Conservation (phyloP, 2,888 invertebrate species). For the Mystacides longicornis region DNA sequence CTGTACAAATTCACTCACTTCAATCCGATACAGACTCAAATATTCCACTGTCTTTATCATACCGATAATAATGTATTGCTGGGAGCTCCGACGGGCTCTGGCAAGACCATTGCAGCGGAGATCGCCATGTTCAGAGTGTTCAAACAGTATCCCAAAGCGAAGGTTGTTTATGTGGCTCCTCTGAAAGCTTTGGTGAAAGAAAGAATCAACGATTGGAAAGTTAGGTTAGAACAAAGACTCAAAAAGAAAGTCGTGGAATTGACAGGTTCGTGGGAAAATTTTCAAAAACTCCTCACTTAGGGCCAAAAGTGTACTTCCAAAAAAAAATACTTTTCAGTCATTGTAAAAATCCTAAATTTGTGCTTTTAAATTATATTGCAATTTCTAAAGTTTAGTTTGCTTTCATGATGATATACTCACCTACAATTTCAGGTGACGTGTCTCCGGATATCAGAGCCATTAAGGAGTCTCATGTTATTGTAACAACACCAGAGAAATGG, state of each 20-base stretch:
- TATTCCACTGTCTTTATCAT: conserved; percentile 93
- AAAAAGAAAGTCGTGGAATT: conserved; percentile 87
- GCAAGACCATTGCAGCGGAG: conserved; percentile 98
- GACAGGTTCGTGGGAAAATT: conserved; percentile 80
- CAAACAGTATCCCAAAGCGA: conserved; percentile 67
- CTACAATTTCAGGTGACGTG: conserved; percentile 53
- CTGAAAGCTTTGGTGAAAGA: conserved; percentile 96
- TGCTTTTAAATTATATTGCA: no score
- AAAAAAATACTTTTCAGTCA: no score
- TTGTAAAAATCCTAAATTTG: no score
- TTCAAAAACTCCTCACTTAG: no score
- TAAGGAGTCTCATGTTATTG: conserved; percentile 80
- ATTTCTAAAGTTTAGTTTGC: no score
- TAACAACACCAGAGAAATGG: conserved; percentile 99
- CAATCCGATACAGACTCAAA: conserved; percentile 97
- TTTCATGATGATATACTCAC: no score
- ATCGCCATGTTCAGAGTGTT: conserved; percentile 93
- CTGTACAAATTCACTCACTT: conserved; percentile 91
- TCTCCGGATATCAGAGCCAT: conserved; percentile 83
- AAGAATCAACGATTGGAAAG: conserved; percentile 91
- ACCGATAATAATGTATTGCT: conserved; percentile 89
- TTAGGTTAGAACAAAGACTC: conserved; percentile 64
- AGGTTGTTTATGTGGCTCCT: conserved; percentile 97
- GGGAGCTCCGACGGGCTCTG: conserved; percentile 94
- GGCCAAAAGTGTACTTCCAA: no score